Conservation (phyloP, 2,888 invertebrate genomes). For the Crepidodera aurea region DNA sequence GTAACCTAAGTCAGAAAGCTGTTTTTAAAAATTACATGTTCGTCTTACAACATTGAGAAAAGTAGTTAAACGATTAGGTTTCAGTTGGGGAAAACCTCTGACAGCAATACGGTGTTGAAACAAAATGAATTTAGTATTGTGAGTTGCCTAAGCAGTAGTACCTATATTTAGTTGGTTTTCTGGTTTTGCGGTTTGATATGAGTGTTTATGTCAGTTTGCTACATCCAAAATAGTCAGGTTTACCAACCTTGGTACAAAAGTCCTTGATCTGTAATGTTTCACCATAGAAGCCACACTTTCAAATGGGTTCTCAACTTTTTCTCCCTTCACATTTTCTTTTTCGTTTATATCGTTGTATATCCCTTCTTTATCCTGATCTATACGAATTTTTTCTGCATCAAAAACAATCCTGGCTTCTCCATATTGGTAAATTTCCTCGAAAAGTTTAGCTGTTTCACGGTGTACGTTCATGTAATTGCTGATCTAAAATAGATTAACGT, state of each 20-base stretch:
- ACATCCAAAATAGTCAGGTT: too few relatives aligned
- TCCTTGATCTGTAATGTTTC: slow-evolving; percentile 64
- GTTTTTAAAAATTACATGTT: background rate
- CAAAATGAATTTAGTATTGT: too few relatives aligned
- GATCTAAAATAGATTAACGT: slow-evolving; percentile 64
- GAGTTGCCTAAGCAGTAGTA: too few relatives aligned
- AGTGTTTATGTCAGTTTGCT: too few relatives aligned
- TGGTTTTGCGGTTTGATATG: too few relatives aligned
- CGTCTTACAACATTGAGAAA: too few relatives aligned
- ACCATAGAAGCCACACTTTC: slow-evolving; percentile 64
- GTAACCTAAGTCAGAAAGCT: slow-evolving; percentile 54
- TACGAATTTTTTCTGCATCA: slow-evolving; percentile 66
- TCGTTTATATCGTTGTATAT: slow-evolving; percentile 66
- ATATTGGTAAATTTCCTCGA: slow-evolving; percentile 67
- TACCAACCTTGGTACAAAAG: slow-evolving; percentile 39
- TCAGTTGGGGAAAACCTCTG: too few relatives aligned
- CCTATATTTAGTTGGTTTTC: too few relatives aligned
- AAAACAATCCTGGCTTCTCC: slow-evolving; percentile 66
- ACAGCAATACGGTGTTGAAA: too few relatives aligned
- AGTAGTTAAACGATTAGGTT: too few relatives aligned
- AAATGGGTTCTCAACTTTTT: slow-evolving; percentile 60
- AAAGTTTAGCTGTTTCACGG: slow-evolving; percentile 65
- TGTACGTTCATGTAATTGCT: slow-evolving; percentile 67
- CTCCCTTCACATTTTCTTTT: slow-evolving; percentile 57
- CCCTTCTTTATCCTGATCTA: slow-evolving; percentile 63